Evolutionary conservation across 2,888 invertebrate genomes (phyloP).

Genomic region (Rambutsinella grinnellia): DNA sequence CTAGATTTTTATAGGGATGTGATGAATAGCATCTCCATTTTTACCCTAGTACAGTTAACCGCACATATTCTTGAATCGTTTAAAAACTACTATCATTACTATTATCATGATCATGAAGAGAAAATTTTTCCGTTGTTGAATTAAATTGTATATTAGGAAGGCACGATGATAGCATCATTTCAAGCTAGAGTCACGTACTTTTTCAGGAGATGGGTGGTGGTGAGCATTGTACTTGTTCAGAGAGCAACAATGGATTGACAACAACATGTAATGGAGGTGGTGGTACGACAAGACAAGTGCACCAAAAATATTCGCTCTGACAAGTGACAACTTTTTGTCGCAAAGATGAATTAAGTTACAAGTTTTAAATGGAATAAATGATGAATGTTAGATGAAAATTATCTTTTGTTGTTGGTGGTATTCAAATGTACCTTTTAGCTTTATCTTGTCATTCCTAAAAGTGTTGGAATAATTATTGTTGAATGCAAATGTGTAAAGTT

Average conservation of each 20-base stretch:
- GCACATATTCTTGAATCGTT: slow-evolving; percentile 34
- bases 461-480: too few species aligned
- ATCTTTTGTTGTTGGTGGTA: too few species aligned
- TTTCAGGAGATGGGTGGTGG: slow-evolving; percentile 15
- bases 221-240: slow-evolving; percentile 2
- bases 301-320: slow-evolving; percentile 19
- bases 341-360: too few species aligned
- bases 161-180: too few species aligned
- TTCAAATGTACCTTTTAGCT: too few species aligned
- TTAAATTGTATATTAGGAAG: neutral
- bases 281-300: neutral
- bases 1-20: slow-evolving; percentile 6
- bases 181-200: neutral
- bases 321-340: slow-evolving; percentile 36
- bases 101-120: slow-evolving; percentile 14
- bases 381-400: too few species aligned
- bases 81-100: slow-evolving; percentile 5
- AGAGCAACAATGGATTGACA: neutral
- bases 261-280: neutral
- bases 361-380: too few species aligned
- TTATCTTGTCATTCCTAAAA: too few species aligned
- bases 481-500: too few species aligned
- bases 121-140: neutral
- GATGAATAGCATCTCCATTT: slow-evolving; percentile 24
- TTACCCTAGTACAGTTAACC: slow-evolving; percentile 49